Percentiles rank a stretch among this genome's conserved stretches.
These are phyloP conservation scores for Julus scanicus DNA, from an alignment of 2,888 invertebrate genomes.

Conservation along the genomic window DNA sequence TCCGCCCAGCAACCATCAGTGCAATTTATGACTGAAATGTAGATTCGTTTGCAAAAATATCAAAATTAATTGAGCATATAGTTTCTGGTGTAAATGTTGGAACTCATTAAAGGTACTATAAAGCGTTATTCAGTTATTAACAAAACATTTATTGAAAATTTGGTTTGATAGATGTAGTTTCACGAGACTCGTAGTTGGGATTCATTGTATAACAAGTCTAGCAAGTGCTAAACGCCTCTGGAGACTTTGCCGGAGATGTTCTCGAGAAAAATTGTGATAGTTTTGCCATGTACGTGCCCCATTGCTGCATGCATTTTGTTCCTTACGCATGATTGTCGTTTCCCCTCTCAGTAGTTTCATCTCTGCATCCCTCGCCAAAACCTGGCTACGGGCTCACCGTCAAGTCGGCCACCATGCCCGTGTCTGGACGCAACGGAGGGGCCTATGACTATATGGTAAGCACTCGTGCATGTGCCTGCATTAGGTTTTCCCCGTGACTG, in stretches of 20 bases:
- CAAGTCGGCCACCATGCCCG: constrained; percentile 59
- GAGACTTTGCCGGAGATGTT: neutral
- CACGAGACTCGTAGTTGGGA: neutral
- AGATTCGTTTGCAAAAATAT: too few relatives aligned
- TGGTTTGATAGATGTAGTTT: neutral
- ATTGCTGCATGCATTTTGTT: constrained; percentile 50
- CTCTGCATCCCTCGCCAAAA: constrained; percentile 92
- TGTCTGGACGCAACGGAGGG: constrained; percentile 58
- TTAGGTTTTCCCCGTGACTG: constrained; percentile 1
- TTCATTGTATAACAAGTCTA: neutral
- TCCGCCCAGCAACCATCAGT: too few relatives aligned
- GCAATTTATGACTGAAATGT: too few relatives aligned
- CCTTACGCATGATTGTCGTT: constrained; percentile 61
- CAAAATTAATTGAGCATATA: too few relatives aligned
- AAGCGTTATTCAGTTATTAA: neutral
- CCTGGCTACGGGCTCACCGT: constrained; percentile 78
- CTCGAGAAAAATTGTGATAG: neutral
- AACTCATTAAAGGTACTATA: neutral
- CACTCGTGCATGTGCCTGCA: neutral
- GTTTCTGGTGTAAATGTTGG: neutral
- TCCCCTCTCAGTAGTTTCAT: constrained; percentile 81
- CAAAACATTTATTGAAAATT: neutral
- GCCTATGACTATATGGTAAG: constrained; percentile 57
- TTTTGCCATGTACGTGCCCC: neutral
- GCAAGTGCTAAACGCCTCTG: neutral